Evolutionary conservation across 1,140 invertebrate genomes (phyloP), one percentile per base, ranked within the genome.

Genomic region (Rhyacophila brunnea): DNA sequence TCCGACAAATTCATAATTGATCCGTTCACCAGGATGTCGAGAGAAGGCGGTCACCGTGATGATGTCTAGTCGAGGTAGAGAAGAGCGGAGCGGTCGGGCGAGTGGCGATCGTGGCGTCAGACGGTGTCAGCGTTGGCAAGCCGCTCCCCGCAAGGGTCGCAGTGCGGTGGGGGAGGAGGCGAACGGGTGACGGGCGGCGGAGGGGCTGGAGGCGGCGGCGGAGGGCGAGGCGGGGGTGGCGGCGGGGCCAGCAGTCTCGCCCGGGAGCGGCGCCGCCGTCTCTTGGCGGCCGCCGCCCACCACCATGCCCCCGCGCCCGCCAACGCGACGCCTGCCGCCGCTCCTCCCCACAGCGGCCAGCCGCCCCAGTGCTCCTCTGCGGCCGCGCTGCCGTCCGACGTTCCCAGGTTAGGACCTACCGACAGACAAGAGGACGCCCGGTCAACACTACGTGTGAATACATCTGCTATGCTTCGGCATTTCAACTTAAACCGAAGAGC

Each of bases 311-410:
- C 57, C 36, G 57, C 35, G 60, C 43, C 48, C 45, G 36, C 34
- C 45, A 34, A 23, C 34, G 28, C 38, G 10, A 40, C 34, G 43
- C 20, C 60, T 20, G 38, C 68, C 62, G 63, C 53, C 57, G 66
- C 68, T 17, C 56, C 63, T 19, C 52, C 51, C 61, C 58, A 59
- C 54, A 53, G 64, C 66, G 64, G 46, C 61, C 67, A 68, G 20
- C 55, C 58, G 63, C 67, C 67, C 34, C 66, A 68, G 55, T 68
- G 52, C 13, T 45, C 35, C 64, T 67, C 63, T 35, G 14, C 68
- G 66, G 67, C 70, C 70, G 70, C 70, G 66, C 68, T 71, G 64
- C 69, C 70, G 69, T 70, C 69, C 58, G 65, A 59, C 64, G 62
- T 66, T 64, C 67, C 68, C 65, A 68, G 62, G 66, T 62, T 67